Evolutionary conservation across 2,888 invertebrate species (phyloP), one percentile per base, ranked within the genome.

Genomic region (Ganaspis brasiliensis): DNA sequence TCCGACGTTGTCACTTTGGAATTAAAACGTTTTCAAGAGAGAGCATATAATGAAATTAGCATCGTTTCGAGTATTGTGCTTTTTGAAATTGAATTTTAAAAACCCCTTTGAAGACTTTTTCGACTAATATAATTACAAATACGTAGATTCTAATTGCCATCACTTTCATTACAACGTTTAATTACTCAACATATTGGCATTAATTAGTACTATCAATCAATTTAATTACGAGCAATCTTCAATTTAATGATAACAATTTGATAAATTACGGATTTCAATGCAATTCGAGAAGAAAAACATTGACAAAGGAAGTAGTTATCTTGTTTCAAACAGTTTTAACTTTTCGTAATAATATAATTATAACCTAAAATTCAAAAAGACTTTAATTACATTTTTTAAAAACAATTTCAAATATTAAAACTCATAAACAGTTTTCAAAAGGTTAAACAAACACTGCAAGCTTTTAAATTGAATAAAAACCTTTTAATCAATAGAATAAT

Each of bases 31-130:
- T 19, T 35, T 21, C 21, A 19, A n/a, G 63, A 63, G 40, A 63
- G 37, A 57, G 4, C 12, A 37, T 8, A 40, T 63, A 63, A 40
- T 14, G 40, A 63, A 63, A 63, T 63, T 63, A 37, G 61, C 35
- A 63, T 40, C 21, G 37, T 63, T 63, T 40, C 37, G 19, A 35
- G 26, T 19, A 37, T 12, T 19, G 12, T 8, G 6, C n/a, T 14
- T 57, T 26, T 26, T 12, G 8, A 40, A 63, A 40, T 19, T 63
- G 12, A 40, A 63, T 63, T 40, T 21, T 14, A 24, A n/a, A 63
- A 12, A 12, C n/a, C 19, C 19, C 10, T 52, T 52, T 21, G 40
- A 40, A 4, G 2, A 24, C 21, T 21, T 21, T 16, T 37, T 19
- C 6, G 4, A 61, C 5, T 14, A 56, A 57, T 31, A 31, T 31